Percentiles rank a stretch among this genome's conserved stretches.
These are phyloP conservation scores for Aporophyla lueneburgensis DNA, from an alignment of 2,888 invertebrate species.

Conservation along the genomic window DNA sequence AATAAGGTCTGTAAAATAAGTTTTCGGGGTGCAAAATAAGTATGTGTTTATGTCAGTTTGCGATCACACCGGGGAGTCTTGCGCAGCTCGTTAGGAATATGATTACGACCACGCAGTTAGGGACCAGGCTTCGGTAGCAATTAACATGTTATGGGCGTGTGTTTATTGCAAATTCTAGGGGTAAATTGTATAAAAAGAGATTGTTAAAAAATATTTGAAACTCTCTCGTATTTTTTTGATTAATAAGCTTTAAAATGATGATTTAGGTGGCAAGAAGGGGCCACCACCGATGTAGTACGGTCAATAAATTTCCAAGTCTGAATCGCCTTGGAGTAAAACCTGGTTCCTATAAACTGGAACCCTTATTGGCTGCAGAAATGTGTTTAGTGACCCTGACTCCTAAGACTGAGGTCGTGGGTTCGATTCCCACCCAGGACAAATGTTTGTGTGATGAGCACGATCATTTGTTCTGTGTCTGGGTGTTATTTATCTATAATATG, in stretches of 20 bases:
- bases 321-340: not conserved
- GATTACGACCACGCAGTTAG: slow-evolving; percentile 59
- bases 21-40: not conserved
- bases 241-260: not conserved
- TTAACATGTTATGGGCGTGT: slow-evolving; percentile 62
- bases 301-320: too few relatives aligned
- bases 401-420: too few relatives aligned
- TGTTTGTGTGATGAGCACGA: too few relatives aligned
- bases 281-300: too few relatives aligned
- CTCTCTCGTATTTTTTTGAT: not conserved
- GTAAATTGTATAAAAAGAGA: slow-evolving; percentile 6
- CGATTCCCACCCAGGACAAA: too few relatives aligned
- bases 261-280: not conserved
- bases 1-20: slow-evolving; percentile 24
- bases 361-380: not conserved
- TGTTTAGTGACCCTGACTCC: too few relatives aligned
- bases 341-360: not conserved
- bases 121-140: slow-evolving; percentile 66
- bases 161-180: slow-evolving; percentile 26
- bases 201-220: not conserved
- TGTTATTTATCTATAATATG: too few relatives aligned
- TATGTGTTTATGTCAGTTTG: slow-evolving; percentile 32
- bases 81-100: slow-evolving; percentile 63
- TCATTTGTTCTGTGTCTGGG: too few relatives aligned
- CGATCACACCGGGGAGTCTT: slow-evolving; percentile 53